These are phyloP conservation scores for Acanthurus lineatus DNA, from an alignment of 2,797 vertebrate genomes.

Conservation along the genomic window DNA sequence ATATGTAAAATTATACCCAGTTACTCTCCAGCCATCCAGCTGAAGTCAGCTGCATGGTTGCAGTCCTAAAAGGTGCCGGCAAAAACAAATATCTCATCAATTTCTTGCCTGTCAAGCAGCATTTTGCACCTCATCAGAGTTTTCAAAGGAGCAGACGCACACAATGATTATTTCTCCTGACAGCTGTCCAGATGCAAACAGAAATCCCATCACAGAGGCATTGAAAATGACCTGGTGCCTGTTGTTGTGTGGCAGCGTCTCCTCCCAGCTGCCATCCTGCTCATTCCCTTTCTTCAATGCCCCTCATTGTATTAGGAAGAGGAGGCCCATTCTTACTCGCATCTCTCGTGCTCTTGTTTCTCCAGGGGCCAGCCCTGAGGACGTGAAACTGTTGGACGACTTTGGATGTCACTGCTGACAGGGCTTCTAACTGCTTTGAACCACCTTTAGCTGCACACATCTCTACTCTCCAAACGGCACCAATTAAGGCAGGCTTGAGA, in stretches of 20 bases:
- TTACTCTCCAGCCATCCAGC: background rate
- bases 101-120: conserved; percentile 44
- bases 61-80: conserved; percentile 11
- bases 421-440: conserved; percentile 45
- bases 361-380: conserved; percentile 76
- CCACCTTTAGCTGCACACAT: conserved; percentile 47
- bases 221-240: conserved; percentile 57
- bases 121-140: conserved; percentile 35
- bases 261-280: conserved; percentile 68
- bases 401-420: conserved; percentile 67
- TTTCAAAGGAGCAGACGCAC: conserved; percentile 29
- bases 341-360: conserved; percentile 81
- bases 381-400: conserved; percentile 70
- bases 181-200: conserved; percentile 71
- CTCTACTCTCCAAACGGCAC: conserved; percentile 34
- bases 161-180: conserved; percentile 49
- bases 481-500: conserved; percentile 59
- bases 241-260: conserved; percentile 58
- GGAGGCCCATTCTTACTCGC: conserved; percentile 81
- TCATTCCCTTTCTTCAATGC: conserved; percentile 77
- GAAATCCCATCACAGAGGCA: conserved; percentile 41
- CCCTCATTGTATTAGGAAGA: conserved; percentile 80
- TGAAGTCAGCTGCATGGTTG: conserved; percentile 13
- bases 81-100: conserved; percentile 40
- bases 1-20: background rate